A percentile compares a stretch with the other conserved stretches of the same genome.
phyloP scores from a whole-genome alignment of 2,113 vertebrate genomes.

The Dasyornis broadbenti region DNA sequence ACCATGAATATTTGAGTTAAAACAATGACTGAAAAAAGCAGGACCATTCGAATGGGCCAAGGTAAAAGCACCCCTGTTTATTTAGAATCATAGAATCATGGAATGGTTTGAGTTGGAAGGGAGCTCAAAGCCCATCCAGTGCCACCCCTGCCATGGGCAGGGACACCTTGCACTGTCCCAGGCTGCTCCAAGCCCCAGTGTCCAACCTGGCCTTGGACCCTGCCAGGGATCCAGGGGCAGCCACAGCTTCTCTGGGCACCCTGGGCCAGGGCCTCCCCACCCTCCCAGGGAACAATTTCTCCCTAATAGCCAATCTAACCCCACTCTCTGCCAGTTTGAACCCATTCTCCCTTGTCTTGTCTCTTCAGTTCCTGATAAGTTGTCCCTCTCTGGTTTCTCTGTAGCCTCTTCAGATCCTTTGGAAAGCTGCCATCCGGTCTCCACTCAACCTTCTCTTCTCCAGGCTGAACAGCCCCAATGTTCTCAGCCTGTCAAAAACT shows the following conservation, averaged over 20 bases:
- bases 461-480: neutral
- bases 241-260: neutral
- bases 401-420: neutral
- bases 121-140: neutral
- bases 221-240: neutral
- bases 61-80: neutral
- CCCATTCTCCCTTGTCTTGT: neutral
- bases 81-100: neutral
- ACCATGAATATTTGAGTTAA: neutral
- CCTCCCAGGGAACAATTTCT: neutral
- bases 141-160: too few species aligned
- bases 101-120: neutral
- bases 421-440: neutral
- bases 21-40: neutral
- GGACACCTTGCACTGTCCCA: neutral
- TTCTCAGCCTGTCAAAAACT: neutral
- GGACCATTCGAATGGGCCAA: neutral
- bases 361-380: neutral
- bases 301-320: accelerated
- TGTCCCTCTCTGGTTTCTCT: neutral
- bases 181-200: neutral
- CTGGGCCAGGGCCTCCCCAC: neutral
- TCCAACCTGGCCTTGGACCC: neutral
- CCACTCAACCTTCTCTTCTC: neutral
- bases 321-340: neutral